Evolutionary conservation across 2,113 vertebrate species (phyloP), one percentile per base, ranked within the genome.

Genomic region (Syrmaticus mikado): DNA sequence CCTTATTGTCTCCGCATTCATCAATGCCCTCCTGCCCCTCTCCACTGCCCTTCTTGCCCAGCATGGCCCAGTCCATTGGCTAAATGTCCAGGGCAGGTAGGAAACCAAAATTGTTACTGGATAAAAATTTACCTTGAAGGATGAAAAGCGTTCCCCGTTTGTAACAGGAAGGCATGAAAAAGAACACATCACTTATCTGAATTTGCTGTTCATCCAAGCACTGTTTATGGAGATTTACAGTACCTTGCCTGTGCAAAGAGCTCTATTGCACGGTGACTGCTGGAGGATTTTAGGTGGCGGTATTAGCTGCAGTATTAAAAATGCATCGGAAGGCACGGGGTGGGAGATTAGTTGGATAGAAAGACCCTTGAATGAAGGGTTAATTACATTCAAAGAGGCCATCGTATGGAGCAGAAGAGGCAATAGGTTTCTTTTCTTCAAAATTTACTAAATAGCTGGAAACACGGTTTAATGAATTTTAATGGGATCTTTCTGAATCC

Each of bases 381-480:
- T 97, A 97, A 97, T 97, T 95, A 89, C 83, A 95, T 96, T 97
- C 95, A 95, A 95, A 93, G 91, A 92, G 93, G 95, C 89, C 94
- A 96, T 93, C 58, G 2, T 87, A 94, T n/a, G 67, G 94, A 95
- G 85, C 93, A 94, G 87, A 87, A 67, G 60, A 94, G 89, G 95
- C 92, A 92, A 95, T 95, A 95, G 92, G 82, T 94, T 95, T 94
- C 96, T 95, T 95, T 97, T 97, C 95, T 97, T 97, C 93, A 89
- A 96, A 96, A 95, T 97, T 94, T 95, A 97, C 95, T 96, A 97
- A 97, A 96, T 96, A 97, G 94, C 94, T 94, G 92, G 89, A 95
- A 97, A 97, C 91, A 96, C 0, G 14, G 79, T 97, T 96, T 97
- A 96, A 97, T 96, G 97, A 97, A 97, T 97, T 97, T 97, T 96